Evolutionary conservation across 2,113 vertebrate genomes (phyloP), one percentile per base, ranked within the genome.

Genomic region (Amblyornis subalaris): DNA sequence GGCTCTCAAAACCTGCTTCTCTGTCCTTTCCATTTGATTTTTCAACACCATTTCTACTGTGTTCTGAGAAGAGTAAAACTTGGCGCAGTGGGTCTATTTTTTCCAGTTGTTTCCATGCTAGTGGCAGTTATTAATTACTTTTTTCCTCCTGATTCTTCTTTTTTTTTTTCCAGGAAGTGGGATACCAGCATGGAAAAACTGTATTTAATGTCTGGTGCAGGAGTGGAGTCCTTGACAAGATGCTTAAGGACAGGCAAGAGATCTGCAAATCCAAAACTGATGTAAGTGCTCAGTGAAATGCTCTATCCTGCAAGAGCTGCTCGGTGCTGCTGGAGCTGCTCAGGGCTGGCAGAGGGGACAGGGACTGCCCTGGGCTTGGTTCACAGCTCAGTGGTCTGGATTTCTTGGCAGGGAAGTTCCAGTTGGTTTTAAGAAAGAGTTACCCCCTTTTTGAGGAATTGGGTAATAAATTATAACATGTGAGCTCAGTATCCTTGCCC

Each of bases 131-230:
- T 18, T 71, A 50, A 70, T 61, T 33, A 18, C 9, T 25, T n/a
- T 40, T 24, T 33, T 31, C 0, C 3, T 20, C 28, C 20, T 10
- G 4, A 33, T 19, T 66, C 2, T 84, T 4, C 51, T 64, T 5
- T 17, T 24, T 70, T 55, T 29, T 75, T 58, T 75, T 44, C 31
- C 93, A 99, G 99, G 99, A 99, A 54, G 98, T 99, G 85, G 99
- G 99, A 24, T 99, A 99, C 95, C 99, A 98, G 91, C 99, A 99
- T 0, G 99, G 98, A 13, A 98, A 98, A 93, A 99, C 98, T 0
- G 93, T 99, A 12, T 99, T 99, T 71, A 98, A 98, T 16, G 98
- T 99, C 92, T 99, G 99, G 99, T 93, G 96, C 70, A 98, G 99
- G 78, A 99, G 98, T 10, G 98, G 98, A 1, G 98, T 99, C 84